Percentiles rank a stretch among this genome's conserved stretches.
phyloP scores from a whole-genome alignment of 2,888 invertebrate species.

The Amitus sp. region DNA sequence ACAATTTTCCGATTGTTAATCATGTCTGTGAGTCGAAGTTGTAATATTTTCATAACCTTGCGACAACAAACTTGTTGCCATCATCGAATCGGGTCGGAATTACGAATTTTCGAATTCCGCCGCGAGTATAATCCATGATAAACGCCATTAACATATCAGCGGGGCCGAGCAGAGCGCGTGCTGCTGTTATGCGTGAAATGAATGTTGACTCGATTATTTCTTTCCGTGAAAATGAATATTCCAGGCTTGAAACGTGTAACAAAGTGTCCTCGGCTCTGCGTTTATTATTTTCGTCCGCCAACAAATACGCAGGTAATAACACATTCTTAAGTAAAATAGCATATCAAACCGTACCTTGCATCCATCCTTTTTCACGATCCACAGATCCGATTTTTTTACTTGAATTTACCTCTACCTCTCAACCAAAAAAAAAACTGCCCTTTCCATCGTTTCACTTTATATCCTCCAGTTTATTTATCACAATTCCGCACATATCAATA shows the following conservation, averaged over 20 bases:
- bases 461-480: too few relatives aligned
- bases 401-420: too few relatives aligned
- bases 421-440: constrained; percentile 25
- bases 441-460: constrained; percentile 30
- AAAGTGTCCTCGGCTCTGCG: too few relatives aligned
- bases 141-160: constrained; percentile 35
- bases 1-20: too few relatives aligned
- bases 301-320: constrained; percentile 26
- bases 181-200: too few relatives aligned
- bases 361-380: constrained; percentile 23
- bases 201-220: not conserved
- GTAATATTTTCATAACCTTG: not conserved
- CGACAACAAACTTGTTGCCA: constrained; percentile 16
- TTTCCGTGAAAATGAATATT: too few relatives aligned
- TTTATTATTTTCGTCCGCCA: not conserved
- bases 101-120: constrained; percentile 27
- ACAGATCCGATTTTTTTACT: constrained; percentile 24
- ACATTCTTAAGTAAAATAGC: constrained; percentile 19
- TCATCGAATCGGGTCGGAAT: constrained; percentile 21
- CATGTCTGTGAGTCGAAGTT: too few relatives aligned
- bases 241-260: too few relatives aligned
- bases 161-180: constrained; percentile 24
- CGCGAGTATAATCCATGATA: constrained; percentile 23
- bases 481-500: too few relatives aligned
- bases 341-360: constrained; percentile 21